phyloP scores from a whole-genome alignment of 2,113 vertebrate genomes.

The Chlamydotis undulata region DNA sequence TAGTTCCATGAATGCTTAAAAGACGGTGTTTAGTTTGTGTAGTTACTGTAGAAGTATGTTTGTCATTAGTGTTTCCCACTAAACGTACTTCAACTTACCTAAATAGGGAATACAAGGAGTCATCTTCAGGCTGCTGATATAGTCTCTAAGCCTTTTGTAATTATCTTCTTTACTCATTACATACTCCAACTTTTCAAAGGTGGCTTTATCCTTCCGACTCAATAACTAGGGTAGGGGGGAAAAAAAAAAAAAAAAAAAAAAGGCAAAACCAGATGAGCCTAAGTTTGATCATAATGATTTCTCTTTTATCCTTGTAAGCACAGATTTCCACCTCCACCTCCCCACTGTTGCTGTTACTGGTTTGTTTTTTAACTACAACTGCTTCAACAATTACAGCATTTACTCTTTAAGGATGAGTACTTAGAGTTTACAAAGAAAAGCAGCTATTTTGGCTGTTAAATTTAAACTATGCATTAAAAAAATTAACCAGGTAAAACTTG shows the following conservation, averaged over 20 bases:
- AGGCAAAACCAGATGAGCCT: neutral
- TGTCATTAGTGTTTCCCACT: neutral
- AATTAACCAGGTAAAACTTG: neutral
- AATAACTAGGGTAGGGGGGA: conserved; percentile 79
- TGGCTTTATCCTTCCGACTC: conserved; percentile 96
- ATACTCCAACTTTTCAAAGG: conserved; percentile 95
- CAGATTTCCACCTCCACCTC: neutral
- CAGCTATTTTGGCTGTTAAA: neutral
- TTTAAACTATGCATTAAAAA: neutral
- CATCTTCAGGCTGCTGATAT: conserved; percentile 98
- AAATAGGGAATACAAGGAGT: conserved; percentile 98
- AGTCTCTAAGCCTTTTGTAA: conserved; percentile 96
- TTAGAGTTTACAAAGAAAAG: neutral
- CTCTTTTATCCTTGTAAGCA: neutral
- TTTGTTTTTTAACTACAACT: neutral
- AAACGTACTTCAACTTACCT: conserved; percentile 78
- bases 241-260: conserved; percentile 45
- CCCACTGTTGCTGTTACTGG: neutral
- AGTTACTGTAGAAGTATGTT: neutral
- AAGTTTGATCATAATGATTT: neutral
- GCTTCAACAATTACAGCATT: neutral
- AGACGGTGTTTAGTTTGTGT: neutral
- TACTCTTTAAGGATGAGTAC: neutral
- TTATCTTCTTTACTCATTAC: conserved; percentile 99
- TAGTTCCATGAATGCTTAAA: neutral